Conservation (phyloP, 2,888 invertebrate genomes). For the Drosophila merina region DNA sequence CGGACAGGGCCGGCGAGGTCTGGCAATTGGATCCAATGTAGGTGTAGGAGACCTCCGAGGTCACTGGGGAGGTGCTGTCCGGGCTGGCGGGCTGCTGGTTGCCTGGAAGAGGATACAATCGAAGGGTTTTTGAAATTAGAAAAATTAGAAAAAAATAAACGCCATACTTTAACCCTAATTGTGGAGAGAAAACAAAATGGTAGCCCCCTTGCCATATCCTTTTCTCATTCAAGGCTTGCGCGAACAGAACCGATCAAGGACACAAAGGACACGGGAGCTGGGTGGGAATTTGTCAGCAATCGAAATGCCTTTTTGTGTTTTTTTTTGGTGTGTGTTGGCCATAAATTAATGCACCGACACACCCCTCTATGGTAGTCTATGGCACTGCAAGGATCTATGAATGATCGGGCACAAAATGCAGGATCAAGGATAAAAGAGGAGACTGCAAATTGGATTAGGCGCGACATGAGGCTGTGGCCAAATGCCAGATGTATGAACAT, state of each 20-base stretch:
- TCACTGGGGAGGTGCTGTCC: constrained; percentile 94
- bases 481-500: constrained; percentile 48
- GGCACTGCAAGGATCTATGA: constrained; percentile 7
- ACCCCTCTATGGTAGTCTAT: constrained; percentile 35
- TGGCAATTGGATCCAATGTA: constrained; percentile 83
- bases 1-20: constrained; percentile 82
- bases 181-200: neutral
- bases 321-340: constrained; percentile 8
- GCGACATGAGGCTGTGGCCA: constrained; percentile 43
- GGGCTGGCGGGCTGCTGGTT: constrained; percentile 90
- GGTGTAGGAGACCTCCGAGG: constrained; percentile 88
- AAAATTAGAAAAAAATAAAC: no score
- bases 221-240: neutral
- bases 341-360: constrained; percentile 65
- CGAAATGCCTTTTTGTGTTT: constrained; percentile 30
- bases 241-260: neutral
- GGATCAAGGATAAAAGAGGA: constrained; percentile 2
- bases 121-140: neutral
- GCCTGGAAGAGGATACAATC: constrained; percentile 83
- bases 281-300: constrained; percentile 60
- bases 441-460: constrained; percentile 34
- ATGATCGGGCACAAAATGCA: constrained; percentile 63
- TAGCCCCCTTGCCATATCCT: neutral
- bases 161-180: neutral
- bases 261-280: constrained; percentile 13